A percentile compares a stretch with the other conserved stretches of the same genome.
These are phyloP conservation scores for Toxostoma redivivum DNA, from an alignment of 2,113 vertebrate genomes.

Conservation along the genomic window DNA sequence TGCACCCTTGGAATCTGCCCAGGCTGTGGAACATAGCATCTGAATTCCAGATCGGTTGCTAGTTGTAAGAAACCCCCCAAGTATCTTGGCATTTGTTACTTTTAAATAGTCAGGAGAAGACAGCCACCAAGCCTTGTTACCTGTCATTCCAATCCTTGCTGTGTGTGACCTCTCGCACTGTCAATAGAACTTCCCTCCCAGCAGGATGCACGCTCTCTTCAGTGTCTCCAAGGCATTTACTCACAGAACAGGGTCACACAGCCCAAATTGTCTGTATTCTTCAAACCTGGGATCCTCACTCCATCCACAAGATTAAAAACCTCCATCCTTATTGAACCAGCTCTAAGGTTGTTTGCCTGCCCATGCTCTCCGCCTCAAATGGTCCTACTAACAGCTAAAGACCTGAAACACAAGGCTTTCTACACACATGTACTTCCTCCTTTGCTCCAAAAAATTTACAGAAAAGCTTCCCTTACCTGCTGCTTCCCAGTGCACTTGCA, in stretches of 20 bases:
- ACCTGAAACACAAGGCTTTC: not conserved
- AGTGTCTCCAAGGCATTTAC: not conserved
- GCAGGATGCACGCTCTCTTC: rapidly evolving
- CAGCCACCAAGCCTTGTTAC: not conserved
- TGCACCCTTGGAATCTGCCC: not conserved
- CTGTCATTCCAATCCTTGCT: not conserved
- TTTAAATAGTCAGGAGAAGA: not conserved
- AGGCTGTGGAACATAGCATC: not conserved
- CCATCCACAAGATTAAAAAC: not conserved
- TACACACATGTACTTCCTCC: not conserved
- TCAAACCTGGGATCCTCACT: not conserved
- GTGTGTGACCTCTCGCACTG: rapidly evolving
- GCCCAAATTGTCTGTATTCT: not conserved
- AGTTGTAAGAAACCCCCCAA: not conserved
- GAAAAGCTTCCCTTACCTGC: not conserved
- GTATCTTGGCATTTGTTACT: not conserved
- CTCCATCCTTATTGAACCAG: not conserved
- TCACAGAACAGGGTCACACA: not conserved
- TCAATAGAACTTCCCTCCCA: not conserved
- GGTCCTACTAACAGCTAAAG: not conserved
- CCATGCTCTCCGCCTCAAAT: not conserved
- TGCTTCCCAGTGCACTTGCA: not conserved
- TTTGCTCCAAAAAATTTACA: not conserved
- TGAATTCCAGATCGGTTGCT: not conserved
- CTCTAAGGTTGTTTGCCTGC: not conserved